Conservation (phyloP, 1,140 invertebrate species). For the Bombus consobrinus region DNA sequence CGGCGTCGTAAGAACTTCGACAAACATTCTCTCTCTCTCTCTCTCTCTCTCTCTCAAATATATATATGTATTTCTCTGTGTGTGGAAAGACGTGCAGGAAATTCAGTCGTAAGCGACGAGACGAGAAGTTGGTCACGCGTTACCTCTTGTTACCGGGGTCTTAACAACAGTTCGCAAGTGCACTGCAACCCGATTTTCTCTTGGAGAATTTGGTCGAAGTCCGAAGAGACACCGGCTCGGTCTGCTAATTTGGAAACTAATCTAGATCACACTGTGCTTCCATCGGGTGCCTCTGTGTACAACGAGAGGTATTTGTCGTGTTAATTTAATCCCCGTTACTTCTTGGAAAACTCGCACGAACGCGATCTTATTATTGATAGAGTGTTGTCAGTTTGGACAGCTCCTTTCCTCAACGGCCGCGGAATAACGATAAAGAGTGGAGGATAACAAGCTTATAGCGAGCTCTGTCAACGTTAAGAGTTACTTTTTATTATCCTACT, state of each 20-base stretch:
- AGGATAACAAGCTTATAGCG: not conserved
- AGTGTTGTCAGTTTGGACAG: not conserved
- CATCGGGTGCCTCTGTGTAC: not conserved
- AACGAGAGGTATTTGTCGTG: not conserved
- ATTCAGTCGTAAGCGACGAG: not conserved
- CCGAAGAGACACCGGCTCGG: not conserved
- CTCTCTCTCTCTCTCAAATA: no score
- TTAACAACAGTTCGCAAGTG: conserved; percentile 4
- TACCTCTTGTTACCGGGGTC: no score
- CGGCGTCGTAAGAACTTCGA: not conserved
- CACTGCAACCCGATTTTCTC: not conserved
- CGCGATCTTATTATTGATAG: not conserved
- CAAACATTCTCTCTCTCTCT: not conserved
- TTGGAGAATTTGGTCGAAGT: not conserved
- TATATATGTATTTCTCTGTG: no score
- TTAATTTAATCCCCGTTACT: not conserved
- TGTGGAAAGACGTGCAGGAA: not conserved
- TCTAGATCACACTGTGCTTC: not conserved
- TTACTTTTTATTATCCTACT: not conserved
- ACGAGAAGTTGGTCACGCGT: not conserved
- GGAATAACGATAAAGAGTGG: not conserved
- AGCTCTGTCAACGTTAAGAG: not conserved
- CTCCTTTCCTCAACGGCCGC: not conserved
- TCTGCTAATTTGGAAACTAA: conserved; percentile 22
- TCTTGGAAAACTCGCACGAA: not conserved